Conservation (phyloP, 2,113 vertebrate genomes). For the Tricholaema leucomelas region DNA sequence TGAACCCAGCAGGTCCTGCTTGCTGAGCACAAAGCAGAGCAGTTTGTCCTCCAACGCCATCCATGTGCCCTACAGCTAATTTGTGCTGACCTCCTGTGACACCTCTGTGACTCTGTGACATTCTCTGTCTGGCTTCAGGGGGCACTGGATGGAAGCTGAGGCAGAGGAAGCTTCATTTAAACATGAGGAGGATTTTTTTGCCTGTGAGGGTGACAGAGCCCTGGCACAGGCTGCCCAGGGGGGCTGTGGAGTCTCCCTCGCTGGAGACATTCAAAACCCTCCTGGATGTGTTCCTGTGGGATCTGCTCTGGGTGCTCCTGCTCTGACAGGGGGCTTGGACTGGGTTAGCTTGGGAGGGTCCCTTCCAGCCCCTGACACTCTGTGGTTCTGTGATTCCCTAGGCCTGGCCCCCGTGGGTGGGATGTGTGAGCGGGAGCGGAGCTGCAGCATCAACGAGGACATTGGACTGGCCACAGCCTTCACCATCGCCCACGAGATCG, state of each 20-base stretch:
- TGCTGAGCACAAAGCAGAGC: rapidly evolving
- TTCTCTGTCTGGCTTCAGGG: not conserved
- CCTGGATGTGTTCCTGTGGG: no score
- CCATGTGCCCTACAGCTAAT: rapidly evolving
- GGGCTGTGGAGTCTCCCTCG: no score
- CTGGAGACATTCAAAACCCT: no score
- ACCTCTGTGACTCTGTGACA: not conserved
- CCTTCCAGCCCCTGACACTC: no score
- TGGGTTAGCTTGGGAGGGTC: no score
- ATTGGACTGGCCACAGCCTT: conserved; percentile 97
- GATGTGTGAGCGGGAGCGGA: conserved; percentile 96
- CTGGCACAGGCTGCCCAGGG: no score
- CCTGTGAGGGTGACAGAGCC: no score
- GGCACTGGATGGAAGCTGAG: no score
- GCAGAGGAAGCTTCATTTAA: no score
- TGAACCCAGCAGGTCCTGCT: not conserved
- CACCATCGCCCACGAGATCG: conserved; percentile 98
- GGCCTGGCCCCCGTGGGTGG: conserved; percentile 95
- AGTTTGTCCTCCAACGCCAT: not conserved
- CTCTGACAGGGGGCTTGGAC: no score
- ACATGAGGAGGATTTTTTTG: no score
- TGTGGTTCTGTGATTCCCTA: conserved; percentile 30
- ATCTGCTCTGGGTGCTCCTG: no score
- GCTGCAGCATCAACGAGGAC: conserved; percentile 98
- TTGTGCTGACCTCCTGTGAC: not conserved